These are phyloP conservation scores for Parambassis ranga DNA, from an alignment of 2,797 vertebrate species.

Conservation along the genomic window DNA sequence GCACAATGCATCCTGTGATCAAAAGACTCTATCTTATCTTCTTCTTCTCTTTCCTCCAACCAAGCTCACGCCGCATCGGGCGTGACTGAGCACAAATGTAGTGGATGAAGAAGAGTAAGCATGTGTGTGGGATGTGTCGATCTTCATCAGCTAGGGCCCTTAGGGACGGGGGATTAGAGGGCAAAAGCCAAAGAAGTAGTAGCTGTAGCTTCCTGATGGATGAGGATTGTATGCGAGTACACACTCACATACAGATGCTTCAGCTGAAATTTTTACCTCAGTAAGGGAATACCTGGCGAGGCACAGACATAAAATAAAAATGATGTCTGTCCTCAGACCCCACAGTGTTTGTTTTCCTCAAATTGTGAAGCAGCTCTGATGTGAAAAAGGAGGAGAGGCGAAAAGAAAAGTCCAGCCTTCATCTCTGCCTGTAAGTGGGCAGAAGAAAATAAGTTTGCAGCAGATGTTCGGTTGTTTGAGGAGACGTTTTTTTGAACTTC, in stretches of 20 bases:
- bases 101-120: constrained; percentile 41
- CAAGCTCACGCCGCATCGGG: constrained; percentile 11
- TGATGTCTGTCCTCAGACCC: constrained; percentile 50
- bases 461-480: constrained; percentile 11
- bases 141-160: constrained; percentile 43
- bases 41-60: background rate
- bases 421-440: constrained; percentile 22
- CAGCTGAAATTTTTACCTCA: constrained; percentile 29
- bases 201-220: constrained; percentile 27
- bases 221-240: background rate
- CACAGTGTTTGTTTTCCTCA: constrained; percentile 50
- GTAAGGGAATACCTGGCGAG: constrained; percentile 31
- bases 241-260: background rate
- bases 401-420: constrained; percentile 36
- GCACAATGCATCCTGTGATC: constrained; percentile 31
- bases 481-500: background rate
- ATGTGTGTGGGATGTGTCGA: constrained; percentile 6
- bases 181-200: constrained; percentile 9
- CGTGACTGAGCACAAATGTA: constrained; percentile 48
- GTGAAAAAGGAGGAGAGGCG: constrained; percentile 37
- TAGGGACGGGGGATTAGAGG: constrained; percentile 45
- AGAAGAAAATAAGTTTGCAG: constrained; percentile 20
- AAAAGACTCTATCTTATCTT: constrained; percentile 31
- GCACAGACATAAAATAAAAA: constrained; percentile 57
- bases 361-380: constrained; percentile 45